Evolutionary conservation across 2,113 vertebrate species (phyloP), one percentile per base, ranked within the genome.

Genomic region (Butorides virescens): DNA sequence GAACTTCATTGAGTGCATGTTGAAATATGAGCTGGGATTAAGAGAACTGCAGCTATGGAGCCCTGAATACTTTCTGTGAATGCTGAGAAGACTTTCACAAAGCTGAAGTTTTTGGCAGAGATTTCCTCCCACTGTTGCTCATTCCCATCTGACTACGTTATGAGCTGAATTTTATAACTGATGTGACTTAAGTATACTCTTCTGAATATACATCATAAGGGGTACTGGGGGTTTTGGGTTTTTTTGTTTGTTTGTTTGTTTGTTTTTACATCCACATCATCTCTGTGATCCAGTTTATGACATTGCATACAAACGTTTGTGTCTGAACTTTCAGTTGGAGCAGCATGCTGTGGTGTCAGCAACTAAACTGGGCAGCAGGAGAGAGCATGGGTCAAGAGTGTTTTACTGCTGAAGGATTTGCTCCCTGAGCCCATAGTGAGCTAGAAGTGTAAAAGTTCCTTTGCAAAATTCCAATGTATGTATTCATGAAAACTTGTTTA

Each of bases 1-100:
- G 46, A 16, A 5, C 56, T 63, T 58, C 37, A 5, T 22, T 37
- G 50, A 82, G 58, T 68, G 19, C 46, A 11, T 17, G 36, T 52
- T 75, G 90, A 91, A 90, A 94, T 96, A 91, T 32, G 80, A 91
- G 26, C 75, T 58, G 63, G 90, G 78, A 92, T 95, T 93, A 85
- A 82, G 74, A 82, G 27, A 39, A 21, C 42, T 56, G 70, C 74
- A 42, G 44, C 81, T 87, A 44, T 53, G 75, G 49, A 36, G 13
- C 25, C 70, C 46, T 52, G 81, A 88, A 84, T 90, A 49, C 18
- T 82, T 92, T 79, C 85, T 21, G 6, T 56, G 77, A 68, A 86
- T 88, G 66, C 66, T 65, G 70, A 87, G 65, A 74, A 74, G 44
- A 87, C 56, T 88, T 95, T 85, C 47, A 59, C 52, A 72, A 94